Conservation (phyloP, 2,113 vertebrate genomes). For the Sinosuthora webbiana region DNA sequence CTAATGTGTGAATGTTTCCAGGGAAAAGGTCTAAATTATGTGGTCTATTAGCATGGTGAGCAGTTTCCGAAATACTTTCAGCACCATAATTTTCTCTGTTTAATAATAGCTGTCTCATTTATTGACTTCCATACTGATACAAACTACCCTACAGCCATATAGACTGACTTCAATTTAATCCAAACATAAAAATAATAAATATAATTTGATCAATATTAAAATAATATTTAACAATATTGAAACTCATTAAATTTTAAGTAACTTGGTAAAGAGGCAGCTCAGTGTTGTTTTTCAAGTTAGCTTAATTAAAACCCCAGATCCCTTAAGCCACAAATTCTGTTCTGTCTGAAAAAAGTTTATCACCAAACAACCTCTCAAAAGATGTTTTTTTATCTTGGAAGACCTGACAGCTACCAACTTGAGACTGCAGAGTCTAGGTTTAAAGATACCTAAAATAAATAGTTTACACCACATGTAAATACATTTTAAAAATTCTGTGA, state of each 20-base stretch:
- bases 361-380: background rate
- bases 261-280: background rate
- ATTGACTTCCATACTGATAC: background rate
- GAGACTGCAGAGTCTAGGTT: constrained; percentile 13
- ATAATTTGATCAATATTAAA: background rate
- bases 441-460: constrained; percentile 54
- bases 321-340: background rate
- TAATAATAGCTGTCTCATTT: background rate
- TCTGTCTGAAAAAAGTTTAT: constrained; percentile 17
- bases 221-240: background rate
- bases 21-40: background rate
- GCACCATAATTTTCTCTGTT: background rate
- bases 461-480: background rate
- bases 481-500: constrained; percentile 13
- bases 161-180: background rate
- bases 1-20: background rate
- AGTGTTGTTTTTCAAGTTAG: background rate
- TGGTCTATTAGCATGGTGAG: background rate
- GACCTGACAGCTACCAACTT: background rate
- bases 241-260: background rate
- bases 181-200: background rate
- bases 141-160: background rate
- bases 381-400: background rate
- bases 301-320: background rate
- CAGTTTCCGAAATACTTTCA: background rate